Conservation (phyloP, 2,113 vertebrate species). For the Butorides virescens region DNA sequence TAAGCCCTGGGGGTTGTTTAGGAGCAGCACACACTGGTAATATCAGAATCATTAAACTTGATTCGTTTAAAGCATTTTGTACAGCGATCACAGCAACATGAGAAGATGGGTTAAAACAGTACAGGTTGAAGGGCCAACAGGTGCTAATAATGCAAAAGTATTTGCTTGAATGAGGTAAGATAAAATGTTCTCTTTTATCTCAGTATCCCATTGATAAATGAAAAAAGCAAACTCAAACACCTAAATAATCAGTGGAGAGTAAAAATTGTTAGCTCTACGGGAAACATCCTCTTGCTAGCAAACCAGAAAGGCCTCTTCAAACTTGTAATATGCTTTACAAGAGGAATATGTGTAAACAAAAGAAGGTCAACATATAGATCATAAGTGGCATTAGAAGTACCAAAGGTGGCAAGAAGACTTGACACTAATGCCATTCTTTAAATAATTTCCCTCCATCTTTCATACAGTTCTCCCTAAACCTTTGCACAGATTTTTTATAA, state of each 20-base stretch:
- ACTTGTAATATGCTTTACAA: background rate
- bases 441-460: background rate
- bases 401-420: background rate
- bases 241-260: background rate
- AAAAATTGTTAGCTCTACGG: background rate
- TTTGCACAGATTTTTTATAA: background rate
- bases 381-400: background rate
- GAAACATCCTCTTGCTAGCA: background rate
- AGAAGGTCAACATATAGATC: background rate
- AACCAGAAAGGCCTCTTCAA: background rate
- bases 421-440: background rate
- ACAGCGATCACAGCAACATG: background rate
- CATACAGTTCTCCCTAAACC: background rate
- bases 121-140: background rate
- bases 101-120: background rate
- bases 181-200: background rate
- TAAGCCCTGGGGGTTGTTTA: background rate
- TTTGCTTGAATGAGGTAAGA: background rate
- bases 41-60: background rate
- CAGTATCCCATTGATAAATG: background rate
- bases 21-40: background rate
- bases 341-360: background rate
- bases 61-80: background rate
- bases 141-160: background rate
- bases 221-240: background rate